These are phyloP conservation scores for Odontomachus brunneus DNA, from an alignment of 1,140 invertebrate genomes.

Conservation along the genomic window DNA sequence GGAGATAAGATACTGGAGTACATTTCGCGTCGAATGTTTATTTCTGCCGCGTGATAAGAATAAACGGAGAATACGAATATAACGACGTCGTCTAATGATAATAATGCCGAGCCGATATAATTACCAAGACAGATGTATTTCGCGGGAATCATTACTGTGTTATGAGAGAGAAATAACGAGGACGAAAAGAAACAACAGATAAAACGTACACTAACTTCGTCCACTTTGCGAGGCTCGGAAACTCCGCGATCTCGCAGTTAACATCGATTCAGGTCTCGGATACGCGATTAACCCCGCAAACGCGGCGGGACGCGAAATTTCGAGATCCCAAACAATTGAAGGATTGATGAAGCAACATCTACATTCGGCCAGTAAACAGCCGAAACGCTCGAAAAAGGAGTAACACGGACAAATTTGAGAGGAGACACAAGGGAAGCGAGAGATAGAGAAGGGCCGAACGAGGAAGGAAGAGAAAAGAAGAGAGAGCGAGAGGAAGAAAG, in stretches of 20 bases:
- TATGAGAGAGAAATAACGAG: not conserved
- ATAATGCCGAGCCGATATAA: no score
- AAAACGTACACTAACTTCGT: no score
- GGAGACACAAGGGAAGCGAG: no score
- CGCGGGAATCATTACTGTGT: not conserved
- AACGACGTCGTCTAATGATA: no score
- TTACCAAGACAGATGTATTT: no score
- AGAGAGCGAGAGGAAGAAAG: not conserved
- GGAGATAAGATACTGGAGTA: no score
- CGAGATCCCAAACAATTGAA: not conserved
- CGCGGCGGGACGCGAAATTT: not conserved
- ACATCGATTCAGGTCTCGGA: not conserved
- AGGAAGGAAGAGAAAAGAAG: not conserved
- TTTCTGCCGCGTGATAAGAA: no score
- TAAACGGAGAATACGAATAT: no score
- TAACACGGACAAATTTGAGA: slow-evolving; percentile 30
- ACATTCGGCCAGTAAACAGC: not conserved
- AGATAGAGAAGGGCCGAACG: not conserved
- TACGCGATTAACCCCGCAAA: not conserved
- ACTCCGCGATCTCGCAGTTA: not conserved
- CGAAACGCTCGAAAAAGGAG: slow-evolving; percentile 16
- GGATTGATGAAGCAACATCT: slow-evolving; percentile 17
- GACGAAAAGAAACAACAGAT: no score
- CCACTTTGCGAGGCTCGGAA: no score
- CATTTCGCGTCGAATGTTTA: no score